Percentiles rank a stretch among this genome's conserved stretches.
Evolutionary conservation across 1,140 invertebrate species (phyloP).

Genomic region (Diorhabda elongata): DNA sequence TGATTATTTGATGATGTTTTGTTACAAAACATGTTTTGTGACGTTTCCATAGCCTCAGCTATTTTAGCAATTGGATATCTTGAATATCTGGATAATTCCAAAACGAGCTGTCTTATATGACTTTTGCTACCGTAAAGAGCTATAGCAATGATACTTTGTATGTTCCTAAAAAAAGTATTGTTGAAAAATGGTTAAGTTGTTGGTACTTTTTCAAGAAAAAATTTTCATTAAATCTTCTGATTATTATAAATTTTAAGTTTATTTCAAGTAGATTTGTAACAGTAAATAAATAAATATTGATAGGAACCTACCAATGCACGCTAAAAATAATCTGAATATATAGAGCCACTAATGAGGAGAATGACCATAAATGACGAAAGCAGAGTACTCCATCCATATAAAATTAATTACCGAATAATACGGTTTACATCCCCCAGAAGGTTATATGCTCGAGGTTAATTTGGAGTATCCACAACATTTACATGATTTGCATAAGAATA

Average conservation of each 20-base stretch:
- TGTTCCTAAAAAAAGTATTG: constrained; percentile 10
- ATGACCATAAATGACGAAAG: too few relatives aligned
- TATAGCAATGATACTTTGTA: constrained; percentile 10
- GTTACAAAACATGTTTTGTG: constrained; percentile 11
- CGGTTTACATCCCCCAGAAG: constrained; percentile 16
- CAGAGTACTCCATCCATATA: too few relatives aligned
- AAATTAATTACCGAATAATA: too few relatives aligned
- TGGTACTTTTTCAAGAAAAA: too few relatives aligned
- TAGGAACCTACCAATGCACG: too few relatives aligned
- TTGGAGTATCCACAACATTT: constrained; percentile 17
- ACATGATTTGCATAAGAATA: constrained; percentile 41
- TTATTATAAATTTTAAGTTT: too few relatives aligned
- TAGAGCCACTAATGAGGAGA: too few relatives aligned
- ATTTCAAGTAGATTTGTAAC: too few relatives aligned
- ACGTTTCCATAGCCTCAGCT: constrained; percentile 8
- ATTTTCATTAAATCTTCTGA: too few relatives aligned
- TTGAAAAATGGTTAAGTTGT: too few relatives aligned
- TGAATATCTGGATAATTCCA: constrained; percentile 13
- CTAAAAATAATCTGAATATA: too few relatives aligned
- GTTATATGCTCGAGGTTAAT: constrained; percentile 35
- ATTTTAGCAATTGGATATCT: constrained; percentile 11
- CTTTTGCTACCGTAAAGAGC: constrained; percentile 11
- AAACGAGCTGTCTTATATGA: constrained; percentile 8
- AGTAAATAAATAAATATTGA: too few relatives aligned
- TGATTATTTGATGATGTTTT: background rate